Evolutionary conservation across 92 coral and sea anemone species (phyloP).

Genomic region (Bergia sp.): DNA sequence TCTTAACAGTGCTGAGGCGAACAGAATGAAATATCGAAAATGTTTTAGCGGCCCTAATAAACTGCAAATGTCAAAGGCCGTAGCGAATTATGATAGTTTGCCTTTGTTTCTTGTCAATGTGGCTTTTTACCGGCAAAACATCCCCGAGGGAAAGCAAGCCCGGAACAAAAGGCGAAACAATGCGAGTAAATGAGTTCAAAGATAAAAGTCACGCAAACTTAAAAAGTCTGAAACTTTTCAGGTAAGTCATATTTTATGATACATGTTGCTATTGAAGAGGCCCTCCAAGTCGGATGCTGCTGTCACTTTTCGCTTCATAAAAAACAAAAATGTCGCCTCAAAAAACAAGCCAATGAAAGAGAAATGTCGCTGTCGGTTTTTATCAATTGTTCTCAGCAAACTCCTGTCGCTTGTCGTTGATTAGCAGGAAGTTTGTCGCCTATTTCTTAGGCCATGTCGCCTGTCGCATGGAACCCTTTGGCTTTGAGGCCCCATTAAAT

Average conservation of each 20-base stretch:
- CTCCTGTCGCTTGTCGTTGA: no score
- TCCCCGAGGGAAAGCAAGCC: not conserved
- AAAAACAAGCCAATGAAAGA: no score
- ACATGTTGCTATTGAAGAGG: not conserved
- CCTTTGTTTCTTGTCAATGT: not conserved
- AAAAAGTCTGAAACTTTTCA: no score
- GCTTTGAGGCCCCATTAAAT: not conserved
- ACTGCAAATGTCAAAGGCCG: constrained; percentile 19
- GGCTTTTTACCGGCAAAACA: constrained; percentile 14
- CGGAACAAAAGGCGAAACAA: not conserved
- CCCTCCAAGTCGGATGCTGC: not conserved
- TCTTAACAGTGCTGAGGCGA: not conserved
- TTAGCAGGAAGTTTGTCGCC: no score
- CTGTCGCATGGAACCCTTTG: not conserved
- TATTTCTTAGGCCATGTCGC: no score
- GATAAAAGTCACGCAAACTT: constrained; percentile 12
- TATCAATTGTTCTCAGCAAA: no score
- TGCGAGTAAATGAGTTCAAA: not conserved
- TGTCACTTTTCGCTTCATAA: no score
- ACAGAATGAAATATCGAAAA: not conserved
- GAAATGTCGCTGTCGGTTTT: no score
- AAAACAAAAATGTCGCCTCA: no score
- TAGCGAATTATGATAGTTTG: not conserved
- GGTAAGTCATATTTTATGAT: not conserved
- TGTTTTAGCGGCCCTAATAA: not conserved